These are phyloP conservation scores for Drosophila planitibia DNA, from an alignment of 2,888 invertebrate species.

Conservation along the genomic window DNA sequence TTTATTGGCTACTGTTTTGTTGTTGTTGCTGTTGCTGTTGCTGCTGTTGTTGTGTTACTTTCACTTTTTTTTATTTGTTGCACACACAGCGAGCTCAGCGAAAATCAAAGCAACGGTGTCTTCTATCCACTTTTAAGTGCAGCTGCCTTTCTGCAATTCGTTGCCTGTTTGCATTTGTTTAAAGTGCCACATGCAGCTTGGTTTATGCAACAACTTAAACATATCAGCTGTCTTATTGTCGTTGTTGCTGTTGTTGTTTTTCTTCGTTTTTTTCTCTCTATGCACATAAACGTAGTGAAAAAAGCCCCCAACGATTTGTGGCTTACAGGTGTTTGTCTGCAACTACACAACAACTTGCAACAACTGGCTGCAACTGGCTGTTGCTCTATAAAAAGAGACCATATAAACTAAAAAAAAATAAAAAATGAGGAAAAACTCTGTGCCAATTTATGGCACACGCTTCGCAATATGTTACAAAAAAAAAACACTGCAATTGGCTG, in stretches of 20 bases:
- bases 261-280: constrained; percentile 9
- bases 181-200: constrained; percentile 56
- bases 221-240: constrained; percentile 68
- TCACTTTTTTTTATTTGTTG: constrained; percentile 64
- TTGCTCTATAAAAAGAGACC: constrained; percentile 27
- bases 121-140: constrained; percentile 56
- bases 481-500: constrained; percentile 28
- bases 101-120: constrained; percentile 73
- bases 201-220: constrained; percentile 78
- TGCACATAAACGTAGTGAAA: constrained; percentile 34
- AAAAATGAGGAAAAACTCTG: constrained; percentile 44
- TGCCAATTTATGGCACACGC: constrained; percentile 57
- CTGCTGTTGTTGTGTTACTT: constrained; percentile 70
- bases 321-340: constrained; percentile 77
- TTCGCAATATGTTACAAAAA: constrained; percentile 34
- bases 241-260: constrained; percentile 23
- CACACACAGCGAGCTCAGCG: constrained; percentile 31
- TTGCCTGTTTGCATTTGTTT: constrained; percentile 47
- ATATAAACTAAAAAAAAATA: constrained; percentile 25
- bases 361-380: constrained; percentile 40
- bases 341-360: constrained; percentile 33
- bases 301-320: constrained; percentile 72
- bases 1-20: constrained; percentile 73
- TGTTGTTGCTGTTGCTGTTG: constrained; percentile 46
- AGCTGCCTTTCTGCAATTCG: constrained; percentile 25